These are phyloP conservation scores for Bombyx huttoni DNA, from an alignment of 2,888 invertebrate species.

Conservation along the genomic window DNA sequence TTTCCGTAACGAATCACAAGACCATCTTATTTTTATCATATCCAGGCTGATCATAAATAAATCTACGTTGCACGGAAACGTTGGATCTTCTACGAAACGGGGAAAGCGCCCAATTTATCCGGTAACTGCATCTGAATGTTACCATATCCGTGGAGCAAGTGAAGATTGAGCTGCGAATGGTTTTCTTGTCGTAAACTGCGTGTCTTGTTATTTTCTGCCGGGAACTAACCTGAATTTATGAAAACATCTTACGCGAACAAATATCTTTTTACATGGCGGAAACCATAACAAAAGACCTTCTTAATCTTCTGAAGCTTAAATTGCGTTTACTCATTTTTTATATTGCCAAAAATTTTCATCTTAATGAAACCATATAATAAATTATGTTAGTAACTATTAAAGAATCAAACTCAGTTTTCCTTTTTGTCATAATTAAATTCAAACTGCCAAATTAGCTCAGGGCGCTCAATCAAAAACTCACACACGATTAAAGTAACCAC, in stretches of 20 bases:
- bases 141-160: constrained; percentile 56
- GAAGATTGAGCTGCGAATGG: constrained; percentile 60
- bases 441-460: not conserved
- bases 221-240: constrained; percentile 38
- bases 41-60: constrained; percentile 31
- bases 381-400: too few relatives aligned
- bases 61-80: constrained; percentile 13
- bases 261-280: not conserved
- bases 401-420: not conserved
- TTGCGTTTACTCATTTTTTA: too few relatives aligned
- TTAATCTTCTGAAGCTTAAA: not conserved
- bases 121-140: constrained; percentile 62
- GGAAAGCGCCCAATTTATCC: constrained; percentile 55
- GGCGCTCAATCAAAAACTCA: not conserved
- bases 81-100: constrained; percentile 34
- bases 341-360: too few relatives aligned
- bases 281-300: not conserved
- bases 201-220: constrained; percentile 43
- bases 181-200: constrained; percentile 48
- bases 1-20: too few relatives aligned
- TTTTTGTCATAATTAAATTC: not conserved
- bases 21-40: constrained; percentile 9
- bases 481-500: constrained; percentile 9
- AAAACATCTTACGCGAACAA: constrained; percentile 22
- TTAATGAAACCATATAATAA: too few relatives aligned